Conservation (phyloP, 1,140 invertebrate species). For the Rhynchophorus ferrugineus region DNA sequence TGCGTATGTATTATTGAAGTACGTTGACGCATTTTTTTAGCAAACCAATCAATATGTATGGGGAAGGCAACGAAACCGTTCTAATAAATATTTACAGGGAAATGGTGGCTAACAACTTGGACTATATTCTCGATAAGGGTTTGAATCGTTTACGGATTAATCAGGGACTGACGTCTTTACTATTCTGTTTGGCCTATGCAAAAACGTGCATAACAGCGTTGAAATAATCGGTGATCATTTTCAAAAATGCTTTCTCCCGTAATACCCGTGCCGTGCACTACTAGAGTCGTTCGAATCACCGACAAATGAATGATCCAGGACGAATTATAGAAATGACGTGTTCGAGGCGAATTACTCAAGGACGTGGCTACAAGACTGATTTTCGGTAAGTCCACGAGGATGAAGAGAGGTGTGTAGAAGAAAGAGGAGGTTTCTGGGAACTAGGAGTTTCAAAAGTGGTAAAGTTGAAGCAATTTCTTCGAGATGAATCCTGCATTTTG, state of each 20-base stretch:
- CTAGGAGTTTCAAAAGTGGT: too few species aligned
- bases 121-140: constrained; percentile 83
- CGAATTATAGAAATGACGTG: constrained; percentile 94
- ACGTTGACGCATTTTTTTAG: constrained; percentile 83
- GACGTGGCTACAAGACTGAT: constrained; percentile 92
- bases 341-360: constrained; percentile 99
- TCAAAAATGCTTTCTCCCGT: constrained; percentile 90
- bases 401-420: constrained; percentile 97
- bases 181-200: constrained; percentile 81
- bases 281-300: constrained; percentile 90
- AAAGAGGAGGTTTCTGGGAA: too few species aligned
- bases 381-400: constrained; percentile 96
- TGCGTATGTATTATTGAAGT: constrained; percentile 73
- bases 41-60: constrained; percentile 84
- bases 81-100: constrained; percentile 47
- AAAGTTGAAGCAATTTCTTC: too few species aligned
- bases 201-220: constrained; percentile 80
- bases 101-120: constrained; percentile 80
- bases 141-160: constrained; percentile 82
- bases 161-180: constrained; percentile 77
- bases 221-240: constrained; percentile 81
- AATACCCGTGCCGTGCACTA: too few species aligned
- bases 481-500: too few species aligned
- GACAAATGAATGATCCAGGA: constrained; percentile 96
- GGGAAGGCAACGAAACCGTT: constrained; percentile 44